Evolutionary conservation across 2,113 vertebrate genomes (phyloP).

Genomic region (Miniopterus natalensis): DNA sequence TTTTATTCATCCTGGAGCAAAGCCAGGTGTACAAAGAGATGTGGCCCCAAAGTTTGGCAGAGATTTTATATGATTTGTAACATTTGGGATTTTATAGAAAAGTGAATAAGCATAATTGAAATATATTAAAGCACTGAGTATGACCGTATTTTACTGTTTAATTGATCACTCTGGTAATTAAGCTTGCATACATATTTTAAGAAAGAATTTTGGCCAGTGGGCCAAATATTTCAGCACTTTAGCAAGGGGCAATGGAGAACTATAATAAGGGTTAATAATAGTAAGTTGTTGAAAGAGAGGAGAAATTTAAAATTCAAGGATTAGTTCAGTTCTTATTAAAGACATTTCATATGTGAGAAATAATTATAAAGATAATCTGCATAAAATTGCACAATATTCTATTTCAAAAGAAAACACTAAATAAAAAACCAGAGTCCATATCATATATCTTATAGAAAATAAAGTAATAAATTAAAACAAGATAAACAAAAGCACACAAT

Average conservation of each 20-base stretch:
- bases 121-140: background rate
- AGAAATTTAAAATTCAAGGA: background rate
- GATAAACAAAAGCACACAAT: background rate
- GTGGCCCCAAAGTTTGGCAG: background rate
- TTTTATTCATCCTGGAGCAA: background rate
- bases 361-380: background rate
- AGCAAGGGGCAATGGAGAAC: background rate
- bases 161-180: background rate
- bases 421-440: background rate
- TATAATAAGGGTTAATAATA: background rate
- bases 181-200: background rate
- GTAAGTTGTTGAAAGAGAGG: background rate
- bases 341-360: background rate
- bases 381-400: slow-evolving; percentile 3
- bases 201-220: background rate
- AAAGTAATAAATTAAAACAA: slow-evolving; percentile 48
- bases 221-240: background rate
- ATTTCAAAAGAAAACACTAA: slow-evolving; percentile 55
- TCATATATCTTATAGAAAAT: slow-evolving; percentile 25
- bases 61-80: background rate
- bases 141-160: slow-evolving; percentile 17
- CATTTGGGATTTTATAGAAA: background rate
- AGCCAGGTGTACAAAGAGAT: background rate
- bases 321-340: slow-evolving; percentile 8
- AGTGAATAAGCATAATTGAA: background rate